phyloP scores from a whole-genome alignment of 2,113 vertebrate species.

The Paramormyrops kingsleyae region DNA sequence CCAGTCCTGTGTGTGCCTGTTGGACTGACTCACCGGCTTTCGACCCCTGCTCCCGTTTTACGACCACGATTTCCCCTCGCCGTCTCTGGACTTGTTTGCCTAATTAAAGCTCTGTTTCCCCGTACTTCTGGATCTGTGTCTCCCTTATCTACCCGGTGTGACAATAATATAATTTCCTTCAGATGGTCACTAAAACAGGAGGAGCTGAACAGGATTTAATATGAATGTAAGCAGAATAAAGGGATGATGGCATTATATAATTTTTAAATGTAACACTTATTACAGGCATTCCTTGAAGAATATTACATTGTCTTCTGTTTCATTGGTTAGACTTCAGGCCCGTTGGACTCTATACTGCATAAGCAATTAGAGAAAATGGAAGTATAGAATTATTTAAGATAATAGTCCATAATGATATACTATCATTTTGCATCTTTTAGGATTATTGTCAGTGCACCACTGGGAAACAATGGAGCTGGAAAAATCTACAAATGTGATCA shows the following conservation, averaged over 20 bases:
- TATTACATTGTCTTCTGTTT: not conserved
- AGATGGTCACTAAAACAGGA: not conserved
- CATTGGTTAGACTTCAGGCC: not conserved
- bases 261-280: not conserved
- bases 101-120: too few species aligned
- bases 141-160: too few species aligned
- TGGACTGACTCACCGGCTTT: too few species aligned
- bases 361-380: not conserved
- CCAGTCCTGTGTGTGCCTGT: too few species aligned
- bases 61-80: too few species aligned
- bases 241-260: not conserved
- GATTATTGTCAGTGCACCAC: slow-evolving; percentile 47
- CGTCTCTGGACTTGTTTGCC: too few species aligned
- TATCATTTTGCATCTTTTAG: slow-evolving; percentile 27
- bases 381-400: not conserved
- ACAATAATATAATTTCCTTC: not conserved
- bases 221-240: not conserved
- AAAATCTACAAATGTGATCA: slow-evolving; percentile 22
- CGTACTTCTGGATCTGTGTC: too few species aligned
- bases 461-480: slow-evolving; percentile 47
- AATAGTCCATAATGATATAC: not conserved
- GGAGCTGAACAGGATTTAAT: not conserved
- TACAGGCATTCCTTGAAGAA: not conserved
- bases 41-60: too few species aligned
- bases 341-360: not conserved